Evolutionary conservation across 2,113 vertebrate species (phyloP), one percentile per base, ranked within the genome.

Genomic region (Sitta europaea): DNA sequence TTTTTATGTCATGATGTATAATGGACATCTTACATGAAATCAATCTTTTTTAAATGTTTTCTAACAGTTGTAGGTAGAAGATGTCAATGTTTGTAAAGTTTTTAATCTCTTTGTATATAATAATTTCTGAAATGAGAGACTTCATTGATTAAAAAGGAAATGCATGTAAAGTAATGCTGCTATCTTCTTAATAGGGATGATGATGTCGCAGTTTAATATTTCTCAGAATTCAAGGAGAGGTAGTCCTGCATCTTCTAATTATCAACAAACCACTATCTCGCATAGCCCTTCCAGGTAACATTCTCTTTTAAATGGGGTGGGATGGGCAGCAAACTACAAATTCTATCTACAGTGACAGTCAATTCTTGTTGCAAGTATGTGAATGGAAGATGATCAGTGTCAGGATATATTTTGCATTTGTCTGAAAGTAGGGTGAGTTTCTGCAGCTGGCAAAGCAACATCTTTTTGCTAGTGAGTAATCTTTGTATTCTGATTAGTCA

Each of bases 201-300:
- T 99, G 99, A 99, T 99, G 98, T 98, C 98, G 45, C 98, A 98
- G 53, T 99, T 99, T 96, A 99, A 98, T 98, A 98, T 99, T 94
- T 98, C 98, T 96, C 99, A 99, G 97, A 99, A 99, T 98, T 99
- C 99, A 98, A 99, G 99, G 98, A 98, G 99, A 91, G 98, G 99
- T 97, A 99, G 99, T 98, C 99, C 99, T 96, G 98, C 99, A 97
- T 98, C 99, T 98, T 98, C 98, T 96, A 99, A 98, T 98, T 99
- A 99, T 97, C 99, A 99, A 68, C 90, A 91, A 91, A 91, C 82
- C 61, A 86, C 90, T 80, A 99, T 99, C 96, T 99, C 99, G 97
- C 99, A 99, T 96, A 99, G 99, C 96, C 99, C 99, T 97, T 98
- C 99, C 95, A 99, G 99, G 99, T 99, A 98, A 96, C 86, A 18